A percentile compares a stretch with the other conserved stretches of the same genome.
Conservation (phyloP, 2,113 vertebrate species). For the Thalassoma bifasciatum region DNA sequence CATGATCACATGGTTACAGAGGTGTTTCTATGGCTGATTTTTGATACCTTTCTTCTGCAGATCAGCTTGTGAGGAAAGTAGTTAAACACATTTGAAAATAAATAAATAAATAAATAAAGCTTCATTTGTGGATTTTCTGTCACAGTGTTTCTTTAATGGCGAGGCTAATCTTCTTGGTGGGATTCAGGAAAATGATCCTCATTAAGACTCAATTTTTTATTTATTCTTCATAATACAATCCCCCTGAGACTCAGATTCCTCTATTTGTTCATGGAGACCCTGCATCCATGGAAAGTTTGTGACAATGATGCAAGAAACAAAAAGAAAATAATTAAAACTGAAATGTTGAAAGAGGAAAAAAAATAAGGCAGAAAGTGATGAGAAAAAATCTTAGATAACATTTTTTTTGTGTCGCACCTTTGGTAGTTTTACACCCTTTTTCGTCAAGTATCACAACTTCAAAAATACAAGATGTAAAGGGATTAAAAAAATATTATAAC, state of each 20-base stretch:
- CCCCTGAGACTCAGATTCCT: constrained; percentile 44
- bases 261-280: constrained; percentile 5
- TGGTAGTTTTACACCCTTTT: neutral
- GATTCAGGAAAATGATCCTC: constrained; percentile 37
- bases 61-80: constrained; percentile 1
- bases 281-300: constrained; percentile 1
- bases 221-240: constrained; percentile 31
- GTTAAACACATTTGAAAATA: neutral
- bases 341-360: neutral
- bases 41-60: neutral
- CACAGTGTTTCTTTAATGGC: constrained; percentile 2
- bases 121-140: constrained; percentile 5
- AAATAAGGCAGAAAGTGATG: no score
- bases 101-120: neutral
- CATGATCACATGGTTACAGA: neutral
- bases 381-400: neutral
- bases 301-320: neutral
- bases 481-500: no score
- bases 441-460: neutral
- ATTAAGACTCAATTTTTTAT: constrained; percentile 15
- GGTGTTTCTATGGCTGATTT: neutral
- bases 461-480: no score
- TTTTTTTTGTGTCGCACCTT: neutral
- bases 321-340: neutral
- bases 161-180: constrained; percentile 46